phyloP scores from a whole-genome alignment of 2,888 invertebrate genomes.

The Pyrocoelia pectoralis region DNA sequence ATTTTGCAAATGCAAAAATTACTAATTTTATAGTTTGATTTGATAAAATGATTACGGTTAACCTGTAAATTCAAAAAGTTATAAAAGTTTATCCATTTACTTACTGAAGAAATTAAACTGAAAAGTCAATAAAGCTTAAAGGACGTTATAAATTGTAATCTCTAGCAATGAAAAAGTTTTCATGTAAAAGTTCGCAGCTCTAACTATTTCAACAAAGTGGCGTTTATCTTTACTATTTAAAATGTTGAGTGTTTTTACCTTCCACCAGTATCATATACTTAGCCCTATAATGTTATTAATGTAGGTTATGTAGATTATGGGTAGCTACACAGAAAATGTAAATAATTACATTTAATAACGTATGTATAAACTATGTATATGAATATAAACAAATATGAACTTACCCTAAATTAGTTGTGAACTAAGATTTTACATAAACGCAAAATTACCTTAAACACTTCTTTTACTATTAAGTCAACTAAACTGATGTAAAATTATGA shows the following conservation, averaged over 20 bases:
- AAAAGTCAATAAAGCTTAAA: slow-evolving; percentile 9
- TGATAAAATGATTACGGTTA: slow-evolving; percentile 2
- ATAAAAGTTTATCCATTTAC: not conserved
- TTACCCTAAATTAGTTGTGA: not conserved
- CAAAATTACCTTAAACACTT: not conserved
- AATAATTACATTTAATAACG: no score
- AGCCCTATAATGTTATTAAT: no score
- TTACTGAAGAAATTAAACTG: slow-evolving; percentile 7
- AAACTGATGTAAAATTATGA: slow-evolving; percentile 33
- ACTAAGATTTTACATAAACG: no score
- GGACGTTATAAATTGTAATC: slow-evolving; percentile 2
- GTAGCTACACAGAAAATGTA: no score
- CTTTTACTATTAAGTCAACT: slow-evolving; percentile 25
- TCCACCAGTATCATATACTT: no score
- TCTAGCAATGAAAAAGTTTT: slow-evolving; percentile 7
- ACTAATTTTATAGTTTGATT: not conserved
- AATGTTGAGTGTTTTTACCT: not conserved
- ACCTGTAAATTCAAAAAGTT: slow-evolving; percentile 5
- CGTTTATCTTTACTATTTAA: not conserved
- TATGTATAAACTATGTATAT: no score
- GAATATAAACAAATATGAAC: no score
- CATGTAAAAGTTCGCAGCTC: not conserved
- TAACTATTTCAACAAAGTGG: not conserved
- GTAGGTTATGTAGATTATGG: no score
- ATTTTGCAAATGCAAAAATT: no score